Conservation (phyloP, 2,888 invertebrate genomes). For the Sycophila texana region DNA sequence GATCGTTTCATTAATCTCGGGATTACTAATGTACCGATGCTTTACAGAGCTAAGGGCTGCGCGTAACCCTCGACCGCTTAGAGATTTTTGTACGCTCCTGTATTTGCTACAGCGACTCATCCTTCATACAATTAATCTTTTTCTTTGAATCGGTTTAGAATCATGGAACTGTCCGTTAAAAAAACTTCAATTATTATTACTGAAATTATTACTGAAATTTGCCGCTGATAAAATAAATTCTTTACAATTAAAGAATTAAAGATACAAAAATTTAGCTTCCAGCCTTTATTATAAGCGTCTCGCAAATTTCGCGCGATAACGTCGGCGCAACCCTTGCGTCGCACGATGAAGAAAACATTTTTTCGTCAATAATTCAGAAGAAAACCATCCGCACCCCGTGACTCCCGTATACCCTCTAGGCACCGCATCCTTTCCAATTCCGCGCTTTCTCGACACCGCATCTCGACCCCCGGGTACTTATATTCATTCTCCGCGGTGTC, state of each 20-base stretch:
- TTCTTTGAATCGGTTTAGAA: too few species aligned
- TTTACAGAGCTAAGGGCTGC: constrained; percentile 2
- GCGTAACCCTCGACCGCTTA: not conserved
- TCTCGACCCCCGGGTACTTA: too few species aligned
- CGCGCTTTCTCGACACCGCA: not conserved
- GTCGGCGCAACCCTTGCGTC: not conserved
- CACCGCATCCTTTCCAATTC: not conserved
- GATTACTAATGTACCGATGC: constrained; percentile 29
- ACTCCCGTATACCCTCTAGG: not conserved
- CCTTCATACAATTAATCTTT: too few species aligned
- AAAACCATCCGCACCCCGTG: not conserved
- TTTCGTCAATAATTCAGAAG: constrained; percentile 11
- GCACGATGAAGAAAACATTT: constrained; percentile 4
- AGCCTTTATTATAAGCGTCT: too few species aligned
- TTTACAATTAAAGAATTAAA: too few species aligned
- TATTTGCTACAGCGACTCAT: not conserved
- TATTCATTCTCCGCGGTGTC: not conserved
- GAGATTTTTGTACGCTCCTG: not conserved
- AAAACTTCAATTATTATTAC: too few species aligned
- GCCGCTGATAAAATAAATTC: too few species aligned
- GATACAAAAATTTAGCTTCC: too few species aligned
- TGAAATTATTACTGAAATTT: too few species aligned
- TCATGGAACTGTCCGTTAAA: too few species aligned
- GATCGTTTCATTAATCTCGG: constrained; percentile 38
- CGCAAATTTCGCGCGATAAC: too few species aligned